Base-by-base conservation (phyloP, 2,888 invertebrate species). In the Orthosia cruda region DNA sequence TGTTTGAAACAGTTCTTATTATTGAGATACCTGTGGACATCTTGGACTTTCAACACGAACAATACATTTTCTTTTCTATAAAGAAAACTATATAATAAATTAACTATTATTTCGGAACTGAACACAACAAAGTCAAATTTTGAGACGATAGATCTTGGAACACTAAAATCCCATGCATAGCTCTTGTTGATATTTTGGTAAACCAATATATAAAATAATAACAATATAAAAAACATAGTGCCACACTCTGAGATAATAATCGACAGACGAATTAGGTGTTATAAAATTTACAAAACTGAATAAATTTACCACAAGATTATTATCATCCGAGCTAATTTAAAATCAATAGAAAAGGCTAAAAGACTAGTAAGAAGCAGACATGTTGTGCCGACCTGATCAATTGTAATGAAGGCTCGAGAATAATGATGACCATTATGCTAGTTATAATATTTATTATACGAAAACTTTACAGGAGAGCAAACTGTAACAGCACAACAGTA, bases 1-100 rank as follows among this genome's bases (percentile, higher is more conserved):
- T 2, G 16, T 45, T 79, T 71, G 15, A 61, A 50, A 11, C 11
- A n/a, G 4, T 4, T 23, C 15, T 55, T n/a, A 26, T 55, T 15
- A 9, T 61, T 65, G 1, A 71, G 20, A 32, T 2, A 32, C 47
- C 64, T 71, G 32, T 79, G 77, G 23, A 77, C 15, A 5, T 70
- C 40, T 49, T 64, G 77, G 26, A 70, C 18, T n/a, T 50, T 59
- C 16, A 77, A 55, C 13, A 64, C 16, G 4, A 77, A 70, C 3
- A 9, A 20, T 4, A 70, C 9, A 13, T 68, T 49, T 5, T n/a
- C 20, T 4, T 58, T 58, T 1, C 11, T 52, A 4, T 63, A 13
- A 2, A 12, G 11, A 5, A 64, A 4, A 54, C 5, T 26, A 2
- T 26, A n/a, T 0, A 0, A 13, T 3, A 32, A 62, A 20, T 57